Evolutionary conservation across 1,140 invertebrate species (phyloP), one percentile per base, ranked within the genome.

Genomic region (Bursaphelenchus mucronatus): DNA sequence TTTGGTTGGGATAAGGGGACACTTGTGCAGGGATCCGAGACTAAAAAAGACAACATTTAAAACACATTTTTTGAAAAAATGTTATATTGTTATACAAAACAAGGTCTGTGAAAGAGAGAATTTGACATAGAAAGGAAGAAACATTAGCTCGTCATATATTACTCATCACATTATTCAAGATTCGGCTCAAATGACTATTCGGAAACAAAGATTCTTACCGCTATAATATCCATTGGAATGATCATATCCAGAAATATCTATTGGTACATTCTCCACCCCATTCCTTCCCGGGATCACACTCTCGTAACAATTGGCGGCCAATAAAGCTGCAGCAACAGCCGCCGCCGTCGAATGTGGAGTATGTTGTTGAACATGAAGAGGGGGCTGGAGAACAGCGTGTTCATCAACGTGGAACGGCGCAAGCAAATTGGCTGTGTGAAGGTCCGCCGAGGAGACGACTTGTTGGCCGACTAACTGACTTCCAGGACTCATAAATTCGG

Each of bases 251-350:
- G 1, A 4, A n/a, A 39, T 39, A 39, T n/a, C 54, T n/a, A 55
- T 6, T 0, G 57, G 57, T 9, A 59, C 57, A 50, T 59, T 59
- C 40, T 59, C 57, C 11, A 59, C 40, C 45, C 57, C 57, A 49
- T 49, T 49, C 19, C 13, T 49, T 49, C 13, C 47, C 13, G 45
- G 57, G 40, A 59, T n/a, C 17, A 59, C 57, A 50, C 57, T 44
- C 17, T 59, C 57, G 41, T 59, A 59, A 39, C 57, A 59, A 50
- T 59, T 59, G 2, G 57, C 57, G 40, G 57, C 57, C 57, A 59
- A 39, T n/a, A 59, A 59, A n/a, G 57, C 11, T 4, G 57, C 57
- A 4, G 57, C 57, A 45, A 44, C 57, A 7, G 45, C 57, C 46
- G 57, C 53, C 2, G 13, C 53, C 13, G 53, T 21, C 19, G 53